A percentile compares a stretch with the other conserved stretches of the same genome.
Conservation (phyloP, 1,140 invertebrate genomes). For the Drosophila chauvacae region DNA sequence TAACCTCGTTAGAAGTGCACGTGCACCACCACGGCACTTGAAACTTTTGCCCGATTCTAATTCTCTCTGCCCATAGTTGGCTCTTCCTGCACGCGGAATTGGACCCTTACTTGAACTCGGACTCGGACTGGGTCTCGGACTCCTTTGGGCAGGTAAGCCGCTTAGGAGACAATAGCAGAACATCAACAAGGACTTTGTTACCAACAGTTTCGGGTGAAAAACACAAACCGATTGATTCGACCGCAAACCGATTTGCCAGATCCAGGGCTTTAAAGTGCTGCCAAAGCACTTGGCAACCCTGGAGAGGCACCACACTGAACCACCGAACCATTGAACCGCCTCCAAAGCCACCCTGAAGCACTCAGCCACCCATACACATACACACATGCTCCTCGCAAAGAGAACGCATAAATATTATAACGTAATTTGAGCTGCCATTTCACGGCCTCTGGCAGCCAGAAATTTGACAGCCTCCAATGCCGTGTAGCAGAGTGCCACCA, state of each 20-base stretch:
- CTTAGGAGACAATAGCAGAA: conserved; percentile 23
- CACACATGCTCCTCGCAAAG: conserved; percentile 2
- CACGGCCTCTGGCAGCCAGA: conserved; percentile 34
- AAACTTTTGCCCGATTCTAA: conserved; percentile 45
- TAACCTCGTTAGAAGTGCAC: conserved; percentile 42
- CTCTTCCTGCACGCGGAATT: background rate
- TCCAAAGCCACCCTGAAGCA: background rate
- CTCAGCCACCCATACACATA: conserved; percentile 12
- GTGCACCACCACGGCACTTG: conserved; percentile 46
- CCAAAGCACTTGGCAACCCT: conserved; percentile 22
- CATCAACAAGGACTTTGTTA: conserved; percentile 13
- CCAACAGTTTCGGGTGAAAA: background rate
- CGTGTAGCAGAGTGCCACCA: background rate
- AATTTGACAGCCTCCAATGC: conserved; percentile 34
- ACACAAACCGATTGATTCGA: conserved; percentile 25
- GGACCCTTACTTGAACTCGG: background rate
- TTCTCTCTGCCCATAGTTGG: background rate
- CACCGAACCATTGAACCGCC: background rate
- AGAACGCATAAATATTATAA: conserved; percentile 63
- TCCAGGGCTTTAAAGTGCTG: conserved; percentile 30
- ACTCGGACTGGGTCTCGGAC: background rate
- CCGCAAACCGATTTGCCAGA: conserved; percentile 27
- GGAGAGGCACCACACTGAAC: background rate
- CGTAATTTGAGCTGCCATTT: conserved; percentile 52
- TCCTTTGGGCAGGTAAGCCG: conserved; percentile 33